A percentile compares a stretch with the other conserved stretches of the same genome.
Evolutionary conservation across 1,140 invertebrate species (phyloP).

Genomic region (Drosophila nigrodunni): DNA sequence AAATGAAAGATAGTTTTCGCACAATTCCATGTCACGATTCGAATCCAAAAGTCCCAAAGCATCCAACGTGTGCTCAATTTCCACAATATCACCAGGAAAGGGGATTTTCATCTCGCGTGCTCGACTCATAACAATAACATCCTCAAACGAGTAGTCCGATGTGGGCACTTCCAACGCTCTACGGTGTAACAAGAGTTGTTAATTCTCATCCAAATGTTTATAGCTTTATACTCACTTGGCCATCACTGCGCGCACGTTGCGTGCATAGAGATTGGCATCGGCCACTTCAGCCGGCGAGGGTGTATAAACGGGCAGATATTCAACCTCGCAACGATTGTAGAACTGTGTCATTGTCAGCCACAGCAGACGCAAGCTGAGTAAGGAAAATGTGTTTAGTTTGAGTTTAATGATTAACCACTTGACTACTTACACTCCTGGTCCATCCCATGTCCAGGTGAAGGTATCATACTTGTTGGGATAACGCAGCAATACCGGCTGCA

Average conservation of each 20-base stretch:
- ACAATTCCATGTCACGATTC: constrained; percentile 59
- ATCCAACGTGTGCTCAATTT: constrained; percentile 90
- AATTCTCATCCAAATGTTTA: background rate
- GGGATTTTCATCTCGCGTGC: constrained; percentile 93
- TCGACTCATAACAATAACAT: constrained; percentile 93
- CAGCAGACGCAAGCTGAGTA: constrained; percentile 86
- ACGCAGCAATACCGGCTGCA: constrained; percentile 96
- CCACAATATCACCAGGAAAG: constrained; percentile 89
- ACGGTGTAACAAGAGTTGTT: constrained; percentile 13
- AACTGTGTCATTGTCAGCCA: constrained; percentile 97
- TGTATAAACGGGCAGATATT: constrained; percentile 96
- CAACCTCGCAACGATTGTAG: constrained; percentile 95
- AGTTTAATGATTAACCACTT: background rate
- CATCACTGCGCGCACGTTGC: constrained; percentile 96
- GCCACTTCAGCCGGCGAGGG: constrained; percentile 94
- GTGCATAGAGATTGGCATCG: constrained; percentile 95
- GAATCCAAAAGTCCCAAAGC: constrained; percentile 85
- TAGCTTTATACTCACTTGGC: constrained; percentile 89
- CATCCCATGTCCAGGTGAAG: constrained; percentile 99
- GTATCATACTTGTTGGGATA: constrained; percentile 97
- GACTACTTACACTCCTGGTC: constrained; percentile 94
- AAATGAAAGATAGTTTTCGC: constrained; percentile 52
- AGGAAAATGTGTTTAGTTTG: constrained; percentile 10
- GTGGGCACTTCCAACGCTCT: constrained; percentile 93
- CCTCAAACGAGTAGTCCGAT: constrained; percentile 96